Percentiles rank a stretch among this genome's conserved stretches.
Conservation (phyloP, 2,888 invertebrate genomes). For the Sminthurides aquaticus region DNA sequence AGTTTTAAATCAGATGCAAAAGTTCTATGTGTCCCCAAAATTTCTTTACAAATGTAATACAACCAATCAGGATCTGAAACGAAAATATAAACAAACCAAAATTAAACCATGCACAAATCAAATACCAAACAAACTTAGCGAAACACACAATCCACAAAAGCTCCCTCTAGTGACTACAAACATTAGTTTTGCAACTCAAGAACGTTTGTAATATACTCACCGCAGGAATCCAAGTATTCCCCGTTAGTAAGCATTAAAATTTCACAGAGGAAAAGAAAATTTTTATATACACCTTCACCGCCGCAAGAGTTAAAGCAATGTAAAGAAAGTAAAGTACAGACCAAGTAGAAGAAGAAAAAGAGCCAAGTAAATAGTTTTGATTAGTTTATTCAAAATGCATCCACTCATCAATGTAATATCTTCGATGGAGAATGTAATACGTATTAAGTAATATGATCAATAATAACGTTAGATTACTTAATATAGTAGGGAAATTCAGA, state of each 20-base stretch:
- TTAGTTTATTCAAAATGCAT: neutral
- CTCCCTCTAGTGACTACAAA: no score
- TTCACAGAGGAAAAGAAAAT: no score
- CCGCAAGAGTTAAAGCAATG: no score
- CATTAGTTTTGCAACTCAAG: no score
- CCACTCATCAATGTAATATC: neutral
- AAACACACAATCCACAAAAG: neutral
- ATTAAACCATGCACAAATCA: conserved; percentile 13
- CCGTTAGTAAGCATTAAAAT: no score
- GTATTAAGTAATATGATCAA: no score
- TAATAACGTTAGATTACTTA: neutral
- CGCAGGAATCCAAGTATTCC: no score
- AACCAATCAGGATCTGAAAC: conserved; percentile 40
- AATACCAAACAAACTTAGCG: conserved; percentile 4
- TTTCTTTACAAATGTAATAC: conserved; percentile 35
- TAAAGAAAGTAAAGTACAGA: neutral
- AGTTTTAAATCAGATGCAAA: conserved; percentile 26
- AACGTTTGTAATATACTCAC: no score
- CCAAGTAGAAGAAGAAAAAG: neutral
- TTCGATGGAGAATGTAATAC: no score
- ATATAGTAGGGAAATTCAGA: neutral
- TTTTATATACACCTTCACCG: no score
- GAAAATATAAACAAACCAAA: conserved; percentile 22
- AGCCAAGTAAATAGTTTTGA: neutral
- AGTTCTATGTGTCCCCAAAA: conserved; percentile 29